phyloP scores from a whole-genome alignment of 2,113 vertebrate species.

The Muntiacus muntjak region DNA sequence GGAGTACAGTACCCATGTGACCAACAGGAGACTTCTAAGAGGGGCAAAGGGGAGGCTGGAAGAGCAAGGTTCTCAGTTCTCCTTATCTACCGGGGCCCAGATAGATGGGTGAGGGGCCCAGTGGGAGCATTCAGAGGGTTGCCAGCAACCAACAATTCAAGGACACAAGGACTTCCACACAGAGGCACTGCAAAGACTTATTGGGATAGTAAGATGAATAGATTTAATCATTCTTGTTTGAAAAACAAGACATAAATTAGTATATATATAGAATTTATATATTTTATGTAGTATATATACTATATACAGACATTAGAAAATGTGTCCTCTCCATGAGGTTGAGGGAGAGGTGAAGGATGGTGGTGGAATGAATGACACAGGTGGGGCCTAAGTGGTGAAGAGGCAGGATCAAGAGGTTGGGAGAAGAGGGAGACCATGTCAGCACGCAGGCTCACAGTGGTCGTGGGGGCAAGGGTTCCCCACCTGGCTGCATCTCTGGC shows the following conservation, averaged over 20 bases:
- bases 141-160: background rate
- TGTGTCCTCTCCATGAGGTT: conserved; percentile 61
- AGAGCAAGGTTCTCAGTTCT: background rate
- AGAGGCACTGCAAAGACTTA: conserved; percentile 43
- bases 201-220: conserved; percentile 65
- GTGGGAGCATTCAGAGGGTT: background rate
- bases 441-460: background rate
- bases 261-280: conserved; percentile 75
- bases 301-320: conserved; percentile 77
- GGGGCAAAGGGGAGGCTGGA: background rate
- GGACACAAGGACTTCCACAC: conserved; percentile 51
- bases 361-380: conserved; percentile 36
- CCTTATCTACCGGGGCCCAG: background rate
- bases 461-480: conserved; percentile 9
- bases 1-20: background rate
- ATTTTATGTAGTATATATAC: conserved; percentile 75
- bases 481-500: conserved; percentile 62
- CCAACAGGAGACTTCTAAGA: background rate
- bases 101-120: background rate
- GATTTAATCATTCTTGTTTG: conserved; percentile 72
- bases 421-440: conserved; percentile 45
- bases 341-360: conserved; percentile 62
- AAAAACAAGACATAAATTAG: conserved; percentile 76
- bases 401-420: conserved; percentile 56
- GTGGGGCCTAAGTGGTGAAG: conserved; percentile 38